phyloP scores from a whole-genome alignment of 2,888 invertebrate genomes.

The Orthosia cruda region DNA sequence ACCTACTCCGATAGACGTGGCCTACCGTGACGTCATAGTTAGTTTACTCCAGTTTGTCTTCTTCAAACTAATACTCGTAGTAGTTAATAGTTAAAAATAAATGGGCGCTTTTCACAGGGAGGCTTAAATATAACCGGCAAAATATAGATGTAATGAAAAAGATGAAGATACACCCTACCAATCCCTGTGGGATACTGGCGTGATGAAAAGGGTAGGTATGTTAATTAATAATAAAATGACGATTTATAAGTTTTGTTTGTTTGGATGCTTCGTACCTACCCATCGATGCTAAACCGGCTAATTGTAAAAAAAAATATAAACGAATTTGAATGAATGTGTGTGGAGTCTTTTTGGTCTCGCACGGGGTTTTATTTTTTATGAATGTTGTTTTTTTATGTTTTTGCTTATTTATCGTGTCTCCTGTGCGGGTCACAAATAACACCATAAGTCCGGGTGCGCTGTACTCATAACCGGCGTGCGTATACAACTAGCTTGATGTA shows the following conservation, averaged over 20 bases:
- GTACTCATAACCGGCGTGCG: no score
- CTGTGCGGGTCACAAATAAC: no score
- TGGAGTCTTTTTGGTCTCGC: no score
- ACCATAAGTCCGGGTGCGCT: no score
- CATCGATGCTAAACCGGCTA: no score
- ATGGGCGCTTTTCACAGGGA: not conserved
- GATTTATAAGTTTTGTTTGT: not conserved
- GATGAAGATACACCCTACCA: not conserved
- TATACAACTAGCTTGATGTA: no score
- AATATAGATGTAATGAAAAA: not conserved
- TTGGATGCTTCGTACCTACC: not conserved
- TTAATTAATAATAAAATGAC: no score
- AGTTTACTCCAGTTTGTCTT: not conserved
- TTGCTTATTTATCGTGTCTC: no score
- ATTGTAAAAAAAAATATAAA: no score
- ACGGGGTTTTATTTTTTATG: no score
- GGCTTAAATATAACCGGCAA: not conserved
- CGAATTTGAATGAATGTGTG: no score
- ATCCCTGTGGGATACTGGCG: not conserved
- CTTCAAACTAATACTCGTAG: not conserved
- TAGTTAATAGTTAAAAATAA: not conserved
- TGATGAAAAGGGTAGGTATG: not conserved
- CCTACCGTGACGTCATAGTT: constrained; percentile 48
- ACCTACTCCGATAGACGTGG: constrained; percentile 72
- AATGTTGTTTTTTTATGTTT: no score